Evolutionary conservation across 2,797 vertebrate genomes (phyloP), one percentile per base, ranked within the genome.

Genomic region (Coranthus polyacanthus): DNA sequence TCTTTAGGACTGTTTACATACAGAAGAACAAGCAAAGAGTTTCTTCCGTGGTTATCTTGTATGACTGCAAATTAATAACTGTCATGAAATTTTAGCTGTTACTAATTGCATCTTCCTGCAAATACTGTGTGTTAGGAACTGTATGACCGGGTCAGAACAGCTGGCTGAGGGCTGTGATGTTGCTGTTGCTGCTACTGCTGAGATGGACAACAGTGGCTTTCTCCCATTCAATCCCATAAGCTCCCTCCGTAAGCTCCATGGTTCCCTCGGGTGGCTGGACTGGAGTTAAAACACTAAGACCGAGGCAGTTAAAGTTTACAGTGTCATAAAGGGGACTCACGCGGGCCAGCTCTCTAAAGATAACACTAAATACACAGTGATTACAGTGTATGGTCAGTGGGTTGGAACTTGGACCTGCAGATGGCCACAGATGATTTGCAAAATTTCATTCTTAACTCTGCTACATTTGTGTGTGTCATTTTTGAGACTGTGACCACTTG

Each of bases 261-360:
- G 75, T 82, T 88, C 90, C 90, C 84, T 75, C 46, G 84, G 87
- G 87, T 85, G 83, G 82, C 79, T 84, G 86, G 79, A 81, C 66
- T 70, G 54, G 84, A 85, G 82, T 84, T 86, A 81, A 89, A 84
- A 78, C 87, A 86, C 78, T 86, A 81, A 87, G 89, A 86, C 87
- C 78, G 57, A 68, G 78, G 88, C 89, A 84, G 84, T 93, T 91
- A 93, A 92, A 92, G 84, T 93, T 92, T 92, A 92, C 88, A 88
- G 77, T 81, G 87, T 87, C 88, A 73, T 93, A 91, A 93, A 92
- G 83, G 82, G 81, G 81, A 89, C 78, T 77, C 79, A 84, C 72
- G 37, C 71, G 65, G 82, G 82, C 85, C 85, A 91, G 79, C 78
- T 79, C 82, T 88, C 88, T 87, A 88, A 90, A 92, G 89, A 89